Percentiles rank a stretch among this genome's conserved stretches.
These are phyloP conservation scores for Meliscaeva auricollis DNA, from an alignment of 2,888 invertebrate genomes.

Conservation along the genomic window DNA sequence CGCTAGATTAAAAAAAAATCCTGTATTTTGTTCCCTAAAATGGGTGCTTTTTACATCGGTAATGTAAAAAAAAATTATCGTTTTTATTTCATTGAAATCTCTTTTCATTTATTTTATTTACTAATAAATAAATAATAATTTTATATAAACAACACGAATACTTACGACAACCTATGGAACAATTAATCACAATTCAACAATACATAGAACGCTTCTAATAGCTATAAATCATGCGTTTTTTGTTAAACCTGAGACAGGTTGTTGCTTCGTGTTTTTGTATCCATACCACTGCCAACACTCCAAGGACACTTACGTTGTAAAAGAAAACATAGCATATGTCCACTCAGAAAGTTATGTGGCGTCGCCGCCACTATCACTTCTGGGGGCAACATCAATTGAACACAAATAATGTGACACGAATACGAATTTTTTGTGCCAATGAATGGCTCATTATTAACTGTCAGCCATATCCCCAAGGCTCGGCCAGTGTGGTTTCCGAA, in stretches of 20 bases:
- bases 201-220: constrained; percentile 7
- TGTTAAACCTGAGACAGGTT: constrained; percentile 63
- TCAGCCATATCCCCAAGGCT: constrained; percentile 48
- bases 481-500: constrained; percentile 57
- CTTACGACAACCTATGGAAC: constrained; percentile 31
- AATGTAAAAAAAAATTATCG: no score
- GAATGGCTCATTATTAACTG: constrained; percentile 75
- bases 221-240: constrained; percentile 70
- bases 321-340: constrained; percentile 64
- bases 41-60: no score
- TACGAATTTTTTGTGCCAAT: constrained; percentile 74
- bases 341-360: constrained; percentile 46
- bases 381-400: constrained; percentile 67
- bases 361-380: constrained; percentile 47
- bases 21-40: no score
- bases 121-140: no score
- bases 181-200: constrained; percentile 56
- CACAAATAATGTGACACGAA: constrained; percentile 76
- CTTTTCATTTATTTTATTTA: no score
- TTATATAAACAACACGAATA: no score
- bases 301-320: constrained; percentile 49
- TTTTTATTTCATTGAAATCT: no score
- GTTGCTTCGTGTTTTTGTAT: constrained; percentile 56
- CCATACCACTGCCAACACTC: constrained; percentile 46
- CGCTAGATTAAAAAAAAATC: no score